phyloP scores from a whole-genome alignment of 2,888 invertebrate species.

The Arrhopalites spinosus region DNA sequence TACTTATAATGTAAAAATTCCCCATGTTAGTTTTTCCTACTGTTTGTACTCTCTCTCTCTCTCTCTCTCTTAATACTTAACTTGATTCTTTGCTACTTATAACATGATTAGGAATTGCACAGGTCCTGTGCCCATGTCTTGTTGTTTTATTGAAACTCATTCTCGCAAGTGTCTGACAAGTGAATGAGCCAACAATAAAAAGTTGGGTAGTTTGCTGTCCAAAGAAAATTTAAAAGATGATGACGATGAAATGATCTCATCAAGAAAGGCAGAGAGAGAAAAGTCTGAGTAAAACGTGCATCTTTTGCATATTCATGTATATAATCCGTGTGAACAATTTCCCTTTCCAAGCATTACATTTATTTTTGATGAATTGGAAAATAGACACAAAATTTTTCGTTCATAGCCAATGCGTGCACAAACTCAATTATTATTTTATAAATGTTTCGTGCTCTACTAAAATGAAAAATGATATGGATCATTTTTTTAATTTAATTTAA shows the following conservation, averaged over 20 bases:
- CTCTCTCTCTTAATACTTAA: background rate
- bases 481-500: too few relatives aligned
- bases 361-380: too few relatives aligned
- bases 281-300: background rate
- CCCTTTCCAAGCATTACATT: too few relatives aligned
- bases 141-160: conserved; percentile 5
- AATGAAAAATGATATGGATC: too few relatives aligned
- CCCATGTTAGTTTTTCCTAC: too few relatives aligned
- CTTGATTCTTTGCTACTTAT: background rate
- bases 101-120: background rate
- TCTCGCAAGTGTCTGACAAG: conserved; percentile 28
- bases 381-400: too few relatives aligned
- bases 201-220: background rate
- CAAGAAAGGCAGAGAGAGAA: background rate
- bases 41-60: background rate
- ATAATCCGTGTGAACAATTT: too few relatives aligned
- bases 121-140: background rate
- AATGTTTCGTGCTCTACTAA: too few relatives aligned
- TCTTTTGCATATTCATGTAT: background rate
- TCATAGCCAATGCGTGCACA: too few relatives aligned
- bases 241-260: background rate
- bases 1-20: too few relatives aligned
- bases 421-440: too few relatives aligned
- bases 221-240: background rate
- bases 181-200: conserved; percentile 33